phyloP scores from a whole-genome alignment of 2,797 vertebrate species.

The Glyptemys insculpta region DNA sequence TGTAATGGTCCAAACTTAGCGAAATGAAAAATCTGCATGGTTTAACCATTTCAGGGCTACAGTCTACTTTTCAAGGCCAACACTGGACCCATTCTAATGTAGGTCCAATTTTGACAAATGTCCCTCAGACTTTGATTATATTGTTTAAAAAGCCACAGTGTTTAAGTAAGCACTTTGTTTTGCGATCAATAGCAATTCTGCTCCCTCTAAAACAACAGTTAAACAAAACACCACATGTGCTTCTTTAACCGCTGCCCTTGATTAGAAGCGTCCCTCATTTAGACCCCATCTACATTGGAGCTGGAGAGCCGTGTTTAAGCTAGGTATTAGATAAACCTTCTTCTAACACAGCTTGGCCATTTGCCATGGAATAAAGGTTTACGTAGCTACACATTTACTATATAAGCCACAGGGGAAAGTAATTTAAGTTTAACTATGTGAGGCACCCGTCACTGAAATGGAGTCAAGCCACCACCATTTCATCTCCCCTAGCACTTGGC shows the following conservation, averaged over 20 bases:
- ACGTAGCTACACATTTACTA: background rate
- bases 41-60: background rate
- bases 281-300: background rate
- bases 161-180: background rate
- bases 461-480: background rate
- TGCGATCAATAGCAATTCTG: background rate
- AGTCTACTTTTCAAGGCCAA: background rate
- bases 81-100: background rate
- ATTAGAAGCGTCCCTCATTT: background rate
- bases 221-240: background rate
- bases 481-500: background rate
- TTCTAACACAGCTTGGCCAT: background rate
- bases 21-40: background rate
- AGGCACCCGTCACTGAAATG: background rate
- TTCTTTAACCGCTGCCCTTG: accelerated
- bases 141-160: background rate
- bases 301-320: background rate
- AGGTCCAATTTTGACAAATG: background rate
- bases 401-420: background rate
- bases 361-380: background rate
- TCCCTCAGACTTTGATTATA: background rate
- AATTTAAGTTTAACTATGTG: background rate
- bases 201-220: background rate
- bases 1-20: background rate
- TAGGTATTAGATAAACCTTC: background rate